A percentile compares a stretch with the other conserved stretches of the same genome.
phyloP scores from a whole-genome alignment of 2,797 vertebrate genomes.

The Iguana delicatissima region DNA sequence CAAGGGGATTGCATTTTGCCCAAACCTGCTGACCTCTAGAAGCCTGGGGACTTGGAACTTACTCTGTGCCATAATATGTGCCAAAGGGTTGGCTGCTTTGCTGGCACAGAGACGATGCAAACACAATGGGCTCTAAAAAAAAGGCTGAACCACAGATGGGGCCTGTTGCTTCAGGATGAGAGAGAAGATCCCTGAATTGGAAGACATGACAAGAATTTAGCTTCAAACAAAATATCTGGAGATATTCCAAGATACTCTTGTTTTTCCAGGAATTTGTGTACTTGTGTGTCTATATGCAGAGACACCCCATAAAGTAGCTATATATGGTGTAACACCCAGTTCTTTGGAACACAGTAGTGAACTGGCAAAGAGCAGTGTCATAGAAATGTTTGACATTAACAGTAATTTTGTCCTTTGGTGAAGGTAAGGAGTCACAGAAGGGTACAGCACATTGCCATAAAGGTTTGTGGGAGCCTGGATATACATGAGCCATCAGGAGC shows the following conservation, averaged over 20 bases:
- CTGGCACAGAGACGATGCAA: neutral
- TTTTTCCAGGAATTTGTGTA: neutral
- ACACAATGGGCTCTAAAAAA: neutral
- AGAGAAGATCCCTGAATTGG: neutral
- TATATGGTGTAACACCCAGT: neutral
- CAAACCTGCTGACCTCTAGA: neutral
- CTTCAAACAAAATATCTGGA: neutral
- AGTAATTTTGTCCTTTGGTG: neutral
- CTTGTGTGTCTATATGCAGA: neutral
- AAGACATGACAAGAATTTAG: neutral
- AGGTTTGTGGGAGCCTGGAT: too few species aligned
- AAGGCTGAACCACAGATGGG: too few species aligned
- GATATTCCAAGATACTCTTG: neutral
- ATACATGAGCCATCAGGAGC: too few species aligned
- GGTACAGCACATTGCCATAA: too few species aligned
- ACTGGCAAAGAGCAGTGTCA: neutral
- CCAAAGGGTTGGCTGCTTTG: neutral
- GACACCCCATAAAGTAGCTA: neutral
- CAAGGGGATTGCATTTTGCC: neutral
- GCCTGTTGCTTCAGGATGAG: neutral
- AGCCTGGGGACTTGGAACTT: constrained; percentile 1
- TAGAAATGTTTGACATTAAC: neutral
- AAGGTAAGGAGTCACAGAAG: too few species aligned
- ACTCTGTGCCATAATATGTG: neutral
- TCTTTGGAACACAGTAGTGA: neutral